phyloP scores from a whole-genome alignment of 2,888 invertebrate species.

The Phoronis australis region DNA sequence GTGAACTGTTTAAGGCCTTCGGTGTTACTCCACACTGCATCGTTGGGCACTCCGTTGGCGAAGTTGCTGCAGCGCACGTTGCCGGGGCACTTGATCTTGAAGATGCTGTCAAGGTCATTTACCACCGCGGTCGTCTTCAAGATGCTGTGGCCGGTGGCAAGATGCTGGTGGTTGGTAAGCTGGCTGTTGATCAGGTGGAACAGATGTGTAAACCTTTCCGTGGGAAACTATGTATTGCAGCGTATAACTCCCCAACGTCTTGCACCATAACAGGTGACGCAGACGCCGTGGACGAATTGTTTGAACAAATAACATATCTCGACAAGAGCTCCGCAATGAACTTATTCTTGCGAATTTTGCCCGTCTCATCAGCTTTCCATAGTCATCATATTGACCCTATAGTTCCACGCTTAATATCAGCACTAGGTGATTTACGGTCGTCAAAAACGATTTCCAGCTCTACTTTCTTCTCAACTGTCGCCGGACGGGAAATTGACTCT shows the following conservation, averaged over 20 bases:
- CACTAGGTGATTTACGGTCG: slow-evolving; percentile 8
- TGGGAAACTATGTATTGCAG: slow-evolving; percentile 15
- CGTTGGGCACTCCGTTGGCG: slow-evolving; percentile 29
- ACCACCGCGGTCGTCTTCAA: slow-evolving; percentile 20
- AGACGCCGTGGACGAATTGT: slow-evolving; percentile 13
- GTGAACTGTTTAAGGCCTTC: slow-evolving; percentile 16
- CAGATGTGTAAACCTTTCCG: slow-evolving; percentile 6
- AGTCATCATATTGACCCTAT: slow-evolving; percentile 22
- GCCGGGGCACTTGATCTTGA: slow-evolving; percentile 17
- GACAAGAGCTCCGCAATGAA: slow-evolving; percentile 1
- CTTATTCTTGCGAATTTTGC: slow-evolving; percentile 14
- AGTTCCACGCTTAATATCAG: slow-evolving; percentile 12
- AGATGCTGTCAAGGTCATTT: slow-evolving; percentile 27
- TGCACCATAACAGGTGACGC: slow-evolving; percentile 25
- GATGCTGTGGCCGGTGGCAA: slow-evolving; percentile 19
- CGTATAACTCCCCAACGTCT: slow-evolving; percentile 17
- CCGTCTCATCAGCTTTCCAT: slow-evolving; percentile 31
- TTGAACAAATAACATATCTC: slow-evolving; percentile 6
- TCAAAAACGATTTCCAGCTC: neutral
- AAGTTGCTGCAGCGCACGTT: slow-evolving; percentile 25
- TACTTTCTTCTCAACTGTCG: neutral
- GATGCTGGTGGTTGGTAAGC: slow-evolving; percentile 25
- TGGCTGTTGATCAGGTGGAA: slow-evolving; percentile 10
- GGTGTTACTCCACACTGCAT: slow-evolving; percentile 20
- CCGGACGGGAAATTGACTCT: neutral